Conservation (phyloP, 2,888 invertebrate species). For the Drosophila hawaiiensis region DNA sequence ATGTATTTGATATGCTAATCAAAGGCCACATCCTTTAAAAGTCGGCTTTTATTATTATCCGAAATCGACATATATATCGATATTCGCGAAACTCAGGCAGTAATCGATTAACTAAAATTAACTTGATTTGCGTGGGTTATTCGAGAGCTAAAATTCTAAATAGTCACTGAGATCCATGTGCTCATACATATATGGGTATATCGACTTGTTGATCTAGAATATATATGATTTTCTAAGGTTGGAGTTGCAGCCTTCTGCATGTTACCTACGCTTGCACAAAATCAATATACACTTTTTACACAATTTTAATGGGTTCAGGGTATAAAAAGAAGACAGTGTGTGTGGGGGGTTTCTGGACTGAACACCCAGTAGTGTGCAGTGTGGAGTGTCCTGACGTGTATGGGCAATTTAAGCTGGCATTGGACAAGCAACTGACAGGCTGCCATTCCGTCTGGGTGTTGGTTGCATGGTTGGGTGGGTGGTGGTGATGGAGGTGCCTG, state of each 20-base stretch:
- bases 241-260: background rate
- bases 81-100: background rate
- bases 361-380: slow-evolving; percentile 16
- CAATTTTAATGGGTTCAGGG: background rate
- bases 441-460: slow-evolving; percentile 3
- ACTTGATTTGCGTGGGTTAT: background rate
- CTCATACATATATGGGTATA: background rate
- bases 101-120: background rate
- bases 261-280: background rate
- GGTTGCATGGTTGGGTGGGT: background rate
- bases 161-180: background rate
- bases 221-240: background rate
- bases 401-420: slow-evolving; percentile 81
- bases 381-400: slow-evolving; percentile 72
- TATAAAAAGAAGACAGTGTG: background rate
- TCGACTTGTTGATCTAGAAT: background rate
- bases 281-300: background rate
- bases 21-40: background rate
- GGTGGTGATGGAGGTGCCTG: slow-evolving; percentile 2
- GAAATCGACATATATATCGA: background rate
- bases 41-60: background rate
- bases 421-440: slow-evolving; percentile 77
- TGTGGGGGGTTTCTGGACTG: slow-evolving; percentile 1
- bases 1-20: background rate
- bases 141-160: background rate